Evolutionary conservation across 2,113 vertebrate genomes (phyloP), one percentile per base, ranked within the genome.

Genomic region (Glaucidium brasilianum): DNA sequence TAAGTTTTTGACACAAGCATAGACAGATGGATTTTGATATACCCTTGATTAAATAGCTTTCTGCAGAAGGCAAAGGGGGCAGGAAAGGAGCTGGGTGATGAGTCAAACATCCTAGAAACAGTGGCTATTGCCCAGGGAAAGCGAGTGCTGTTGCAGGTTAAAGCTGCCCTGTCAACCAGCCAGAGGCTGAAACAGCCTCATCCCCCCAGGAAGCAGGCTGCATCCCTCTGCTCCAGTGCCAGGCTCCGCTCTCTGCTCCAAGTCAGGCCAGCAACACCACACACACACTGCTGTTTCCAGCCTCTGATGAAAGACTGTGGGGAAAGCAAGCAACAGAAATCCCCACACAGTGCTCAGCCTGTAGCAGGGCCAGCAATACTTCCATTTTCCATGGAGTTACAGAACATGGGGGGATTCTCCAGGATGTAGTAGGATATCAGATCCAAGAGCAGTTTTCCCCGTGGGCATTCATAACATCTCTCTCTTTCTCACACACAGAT

Each of bases 31-130:
- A 91, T 94, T 97, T 92, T 90, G 91, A 88, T 91, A 72, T 43
- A 81, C 59, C 49, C 58, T 69, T 94, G 97, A 96, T 95, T 95
- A 93, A 96, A 94, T 35, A 63, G 68, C 77, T 84, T 79, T 45
- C 73, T 87, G 71, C 43, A 85, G 76, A 77, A 97, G 64, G 78
- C 76, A 94, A 72, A 60, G 67, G 68, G 66, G 59, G 64, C 82
- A 83, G 62, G 68, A 77, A 60, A 87, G 60, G 32, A 78, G 39
- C 63, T 90, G 85, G 67, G 60, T 88, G 88, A 56, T 13, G 26
- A 91, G 89, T 86, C 63, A 63, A 30, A 27, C n/a, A 45, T 23
- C 29, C 50, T 27, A 85, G 15, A 79, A 92, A 68, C 11, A 64
- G 39, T 21, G 16, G 47, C 62, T 78, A 22, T 32, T 64, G 56